Evolutionary conservation across 1,140 invertebrate genomes (phyloP).

Genomic region (Acarapis woodi): DNA sequence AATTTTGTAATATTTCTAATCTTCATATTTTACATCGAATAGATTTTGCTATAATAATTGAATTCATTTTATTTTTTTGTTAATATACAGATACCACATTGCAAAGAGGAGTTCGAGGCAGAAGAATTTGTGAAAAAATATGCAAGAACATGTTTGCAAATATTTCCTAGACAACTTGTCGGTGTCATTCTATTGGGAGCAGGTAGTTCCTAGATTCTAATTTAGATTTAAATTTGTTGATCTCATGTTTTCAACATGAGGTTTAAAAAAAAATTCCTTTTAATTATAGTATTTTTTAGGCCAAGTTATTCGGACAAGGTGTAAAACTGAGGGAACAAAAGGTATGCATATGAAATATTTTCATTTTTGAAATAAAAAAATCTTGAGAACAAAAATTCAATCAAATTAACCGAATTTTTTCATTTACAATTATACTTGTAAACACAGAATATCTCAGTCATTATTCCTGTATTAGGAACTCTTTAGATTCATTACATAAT

Average conservation of each 20-base stretch:
- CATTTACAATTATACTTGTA: neutral
- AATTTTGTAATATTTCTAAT: neutral
- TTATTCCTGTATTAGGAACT: slow-evolving; percentile 3
- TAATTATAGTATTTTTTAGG: neutral
- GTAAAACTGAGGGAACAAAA: slow-evolving; percentile 8
- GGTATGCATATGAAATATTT: no score
- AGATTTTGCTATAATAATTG: neutral
- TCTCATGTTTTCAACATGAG: slow-evolving; percentile 1
- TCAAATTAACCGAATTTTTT: no score
- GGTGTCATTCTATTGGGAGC: slow-evolving; percentile 6
- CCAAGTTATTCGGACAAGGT: slow-evolving; percentile 7
- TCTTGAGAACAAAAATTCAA: no score
- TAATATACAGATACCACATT: neutral
- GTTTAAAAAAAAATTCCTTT: neutral
- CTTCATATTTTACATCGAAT: neutral
- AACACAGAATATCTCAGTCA: slow-evolving; percentile 8
- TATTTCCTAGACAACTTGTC: slow-evolving; percentile 5
- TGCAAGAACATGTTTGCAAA: slow-evolving; percentile 5
- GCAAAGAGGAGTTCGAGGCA: slow-evolving; percentile 8
- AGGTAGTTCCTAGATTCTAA: no score
- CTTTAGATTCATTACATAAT: slow-evolving; percentile 5
- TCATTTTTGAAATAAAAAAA: no score
- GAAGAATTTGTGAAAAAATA: slow-evolving; percentile 8
- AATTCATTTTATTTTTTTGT: neutral
- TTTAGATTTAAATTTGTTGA: neutral